Percentiles rank a stretch among this genome's conserved stretches.
Evolutionary conservation across 2,888 invertebrate species (phyloP).

Genomic region (Cheilosia scutellata): DNA sequence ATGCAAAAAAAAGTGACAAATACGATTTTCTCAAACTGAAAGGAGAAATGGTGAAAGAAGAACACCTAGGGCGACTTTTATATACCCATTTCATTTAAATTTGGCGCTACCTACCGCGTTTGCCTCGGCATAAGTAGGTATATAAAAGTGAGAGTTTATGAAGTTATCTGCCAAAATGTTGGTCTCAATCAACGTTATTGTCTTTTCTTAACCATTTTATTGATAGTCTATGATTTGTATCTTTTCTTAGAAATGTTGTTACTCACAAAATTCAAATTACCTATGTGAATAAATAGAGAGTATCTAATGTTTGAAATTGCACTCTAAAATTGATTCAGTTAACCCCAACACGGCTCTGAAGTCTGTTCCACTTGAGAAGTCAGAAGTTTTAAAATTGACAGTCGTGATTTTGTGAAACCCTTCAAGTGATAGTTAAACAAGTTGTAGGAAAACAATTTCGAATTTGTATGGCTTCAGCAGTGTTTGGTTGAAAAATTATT

Average conservation of each 20-base stretch:
- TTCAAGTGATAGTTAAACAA: no score
- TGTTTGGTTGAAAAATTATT: no score
- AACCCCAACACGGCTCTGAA: no score
- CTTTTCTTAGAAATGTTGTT: background rate
- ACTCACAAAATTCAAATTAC: no score
- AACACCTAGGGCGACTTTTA: slow-evolving; percentile 30
- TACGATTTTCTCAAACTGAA: slow-evolving; percentile 8
- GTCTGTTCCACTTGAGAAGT: no score
- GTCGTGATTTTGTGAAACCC: no score
- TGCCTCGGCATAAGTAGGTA: background rate
- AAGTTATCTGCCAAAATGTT: background rate
- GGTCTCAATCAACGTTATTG: slow-evolving; percentile 12
- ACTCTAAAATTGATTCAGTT: no score
- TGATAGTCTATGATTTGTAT: background rate
- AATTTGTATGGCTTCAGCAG: no score
- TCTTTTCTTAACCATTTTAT: background rate
- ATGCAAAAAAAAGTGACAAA: slow-evolving; percentile 36
- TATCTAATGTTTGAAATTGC: no score
- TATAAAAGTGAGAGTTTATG: slow-evolving; percentile 64
- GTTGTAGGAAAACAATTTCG: no score
- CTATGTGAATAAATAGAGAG: no score
- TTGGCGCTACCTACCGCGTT: background rate
- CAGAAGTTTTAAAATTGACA: no score
- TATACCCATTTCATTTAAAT: slow-evolving; percentile 13
- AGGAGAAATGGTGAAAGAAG: slow-evolving; percentile 45